Evolutionary conservation across 2,797 vertebrate species (phyloP).

Genomic region (Cyclura pinguis): DNA sequence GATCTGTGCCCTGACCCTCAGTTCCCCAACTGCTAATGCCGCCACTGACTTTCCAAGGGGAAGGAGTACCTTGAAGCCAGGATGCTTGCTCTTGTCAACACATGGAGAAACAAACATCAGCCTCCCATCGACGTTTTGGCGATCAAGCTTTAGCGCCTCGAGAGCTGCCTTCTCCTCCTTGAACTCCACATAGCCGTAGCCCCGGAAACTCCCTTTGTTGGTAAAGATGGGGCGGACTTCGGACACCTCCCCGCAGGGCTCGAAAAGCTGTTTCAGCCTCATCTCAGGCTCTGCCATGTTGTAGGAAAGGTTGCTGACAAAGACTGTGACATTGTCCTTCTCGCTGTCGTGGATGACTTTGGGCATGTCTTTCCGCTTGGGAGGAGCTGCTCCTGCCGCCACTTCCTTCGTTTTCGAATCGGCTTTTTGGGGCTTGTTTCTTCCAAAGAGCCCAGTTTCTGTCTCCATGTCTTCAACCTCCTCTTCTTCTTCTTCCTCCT

Average conservation of each 20-base stretch:
- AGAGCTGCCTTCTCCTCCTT: slow-evolving; percentile 80
- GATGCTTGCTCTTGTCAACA: slow-evolving; percentile 96
- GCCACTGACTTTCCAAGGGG: accelerated
- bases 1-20: not conserved
- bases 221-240: slow-evolving; percentile 88
- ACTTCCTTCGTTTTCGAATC: slow-evolving; percentile 78
- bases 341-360: slow-evolving; percentile 83
- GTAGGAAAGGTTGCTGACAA: slow-evolving; percentile 95
- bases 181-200: slow-evolving; percentile 95
- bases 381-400: slow-evolving; percentile 75
- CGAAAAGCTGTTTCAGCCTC: slow-evolving; percentile 86
- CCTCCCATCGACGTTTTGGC: slow-evolving; percentile 87
- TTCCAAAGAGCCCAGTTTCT: slow-evolving; percentile 81
- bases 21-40: accelerated
- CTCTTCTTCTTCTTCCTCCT: slow-evolving; percentile 64
- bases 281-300: slow-evolving; percentile 87
- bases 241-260: slow-evolving; percentile 85
- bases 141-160: slow-evolving; percentile 89
- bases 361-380: slow-evolving; percentile 73
- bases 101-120: slow-evolving; percentile 98
- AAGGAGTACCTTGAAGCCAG: slow-evolving; percentile 91
- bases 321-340: slow-evolving; percentile 89
- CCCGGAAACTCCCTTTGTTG: slow-evolving; percentile 89
- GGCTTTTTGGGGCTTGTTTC: slow-evolving; percentile 56
- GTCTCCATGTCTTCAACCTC: slow-evolving; percentile 81